Percentiles rank a stretch among this genome's conserved stretches.
Conservation (phyloP, 2,113 vertebrate species). For the Mola mola region DNA sequence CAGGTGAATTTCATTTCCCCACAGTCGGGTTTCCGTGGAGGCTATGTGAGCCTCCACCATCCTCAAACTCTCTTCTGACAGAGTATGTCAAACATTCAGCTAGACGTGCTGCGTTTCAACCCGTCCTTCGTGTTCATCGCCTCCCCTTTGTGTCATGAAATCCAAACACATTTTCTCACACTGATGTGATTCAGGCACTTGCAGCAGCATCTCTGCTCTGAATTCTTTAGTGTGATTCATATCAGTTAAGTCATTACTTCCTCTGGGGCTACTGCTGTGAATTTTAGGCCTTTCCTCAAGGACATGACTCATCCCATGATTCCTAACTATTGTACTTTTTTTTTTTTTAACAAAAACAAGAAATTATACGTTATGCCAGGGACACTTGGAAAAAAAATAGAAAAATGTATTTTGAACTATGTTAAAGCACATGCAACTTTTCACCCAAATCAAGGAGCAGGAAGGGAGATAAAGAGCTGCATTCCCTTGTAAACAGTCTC, state of each 20-base stretch:
- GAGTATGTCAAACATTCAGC: neutral
- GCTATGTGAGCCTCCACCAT: too few species aligned
- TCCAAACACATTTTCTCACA: neutral
- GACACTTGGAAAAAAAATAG: neutral
- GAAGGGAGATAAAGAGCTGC: slow-evolving; percentile 11
- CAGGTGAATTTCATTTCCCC: neutral
- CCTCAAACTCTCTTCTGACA: neutral
- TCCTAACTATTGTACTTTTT: neutral
- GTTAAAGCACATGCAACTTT: neutral
- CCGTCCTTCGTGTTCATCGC: slow-evolving; percentile 1
- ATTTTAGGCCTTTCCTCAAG: neutral
- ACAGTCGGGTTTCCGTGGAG: too few species aligned
- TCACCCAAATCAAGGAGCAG: neutral
- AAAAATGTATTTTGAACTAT: neutral
- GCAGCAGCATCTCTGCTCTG: neutral
- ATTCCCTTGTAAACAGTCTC: slow-evolving; percentile 43
- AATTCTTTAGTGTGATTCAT: neutral
- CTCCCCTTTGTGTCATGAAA: neutral
- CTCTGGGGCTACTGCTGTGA: neutral
- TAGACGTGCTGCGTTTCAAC: neutral
- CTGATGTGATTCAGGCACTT: neutral
- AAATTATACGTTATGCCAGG: neutral
- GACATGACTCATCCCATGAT: neutral
- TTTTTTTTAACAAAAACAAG: neutral
- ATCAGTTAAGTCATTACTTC: neutral